Evolutionary conservation across 2,113 vertebrate genomes (phyloP).

Genomic region (Amblyornis subalaris): DNA sequence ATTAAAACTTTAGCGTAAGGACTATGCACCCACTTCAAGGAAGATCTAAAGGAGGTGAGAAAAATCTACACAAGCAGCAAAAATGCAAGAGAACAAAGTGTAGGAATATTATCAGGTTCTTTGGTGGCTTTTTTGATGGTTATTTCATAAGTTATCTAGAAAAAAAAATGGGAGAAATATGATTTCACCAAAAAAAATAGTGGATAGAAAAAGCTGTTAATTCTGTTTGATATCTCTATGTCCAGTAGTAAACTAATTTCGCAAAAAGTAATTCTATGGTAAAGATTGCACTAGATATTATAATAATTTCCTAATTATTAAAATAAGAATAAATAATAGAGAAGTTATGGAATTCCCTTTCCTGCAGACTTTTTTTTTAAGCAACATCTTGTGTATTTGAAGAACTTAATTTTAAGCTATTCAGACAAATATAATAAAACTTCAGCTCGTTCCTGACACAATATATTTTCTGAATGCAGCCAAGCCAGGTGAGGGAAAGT

Average conservation of each 20-base stretch:
- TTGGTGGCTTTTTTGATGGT: background rate
- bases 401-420: background rate
- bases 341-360: background rate
- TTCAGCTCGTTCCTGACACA: background rate
- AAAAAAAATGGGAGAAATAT: background rate
- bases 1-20: background rate
- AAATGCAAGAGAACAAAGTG: background rate
- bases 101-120: background rate
- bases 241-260: background rate
- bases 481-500: background rate
- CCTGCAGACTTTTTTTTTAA: background rate
- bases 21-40: background rate
- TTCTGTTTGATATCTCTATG: fast-evolving
- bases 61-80: background rate
- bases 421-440: background rate
- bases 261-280: background rate
- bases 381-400: background rate
- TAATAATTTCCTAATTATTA: background rate
- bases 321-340: background rate
- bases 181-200: background rate
- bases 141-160: background rate
- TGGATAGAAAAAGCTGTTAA: background rate
- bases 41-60: background rate
- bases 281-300: background rate
- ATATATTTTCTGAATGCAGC: background rate